Evolutionary conservation across 1,140 invertebrate species (phyloP).

Genomic region (Ceratina japonica): DNA sequence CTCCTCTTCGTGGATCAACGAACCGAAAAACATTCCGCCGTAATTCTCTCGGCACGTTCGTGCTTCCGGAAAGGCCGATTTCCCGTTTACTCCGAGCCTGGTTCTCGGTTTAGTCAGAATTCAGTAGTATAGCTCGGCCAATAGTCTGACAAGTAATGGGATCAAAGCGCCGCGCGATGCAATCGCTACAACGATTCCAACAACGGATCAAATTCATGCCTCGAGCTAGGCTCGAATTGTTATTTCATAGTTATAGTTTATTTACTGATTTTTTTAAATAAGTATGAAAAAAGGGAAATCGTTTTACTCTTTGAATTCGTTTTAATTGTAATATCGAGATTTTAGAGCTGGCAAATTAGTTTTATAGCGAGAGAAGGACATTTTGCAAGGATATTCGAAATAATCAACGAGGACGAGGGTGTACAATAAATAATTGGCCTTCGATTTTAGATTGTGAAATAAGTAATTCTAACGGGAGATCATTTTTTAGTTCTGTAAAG

Average conservation of each 20-base stretch:
- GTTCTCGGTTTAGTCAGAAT: neutral
- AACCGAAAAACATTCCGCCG: constrained; percentile 8
- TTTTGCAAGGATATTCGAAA: neutral
- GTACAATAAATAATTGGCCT: constrained; percentile 55
- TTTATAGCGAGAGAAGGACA: neutral
- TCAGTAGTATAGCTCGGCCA: neutral
- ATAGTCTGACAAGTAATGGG: neutral
- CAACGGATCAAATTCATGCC: no score
- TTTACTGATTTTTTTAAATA: no score
- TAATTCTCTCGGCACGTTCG: neutral
- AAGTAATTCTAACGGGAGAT: constrained; percentile 22
- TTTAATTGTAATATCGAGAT: neutral
- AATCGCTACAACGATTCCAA: neutral
- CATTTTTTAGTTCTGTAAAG: constrained; percentile 19
- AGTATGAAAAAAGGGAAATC: no score
- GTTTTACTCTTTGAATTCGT: no score
- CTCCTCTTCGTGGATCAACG: constrained; percentile 5
- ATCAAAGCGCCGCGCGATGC: neutral
- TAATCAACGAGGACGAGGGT: neutral
- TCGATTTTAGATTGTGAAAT: constrained; percentile 53
- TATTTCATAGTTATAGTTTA: no score
- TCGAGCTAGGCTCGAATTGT: no score
- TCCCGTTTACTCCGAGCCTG: neutral
- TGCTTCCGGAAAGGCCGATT: neutral
- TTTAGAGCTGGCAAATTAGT: neutral